These are phyloP conservation scores for Lochmaea capreae DNA, from an alignment of 2,888 invertebrate species.

Conservation along the genomic window DNA sequence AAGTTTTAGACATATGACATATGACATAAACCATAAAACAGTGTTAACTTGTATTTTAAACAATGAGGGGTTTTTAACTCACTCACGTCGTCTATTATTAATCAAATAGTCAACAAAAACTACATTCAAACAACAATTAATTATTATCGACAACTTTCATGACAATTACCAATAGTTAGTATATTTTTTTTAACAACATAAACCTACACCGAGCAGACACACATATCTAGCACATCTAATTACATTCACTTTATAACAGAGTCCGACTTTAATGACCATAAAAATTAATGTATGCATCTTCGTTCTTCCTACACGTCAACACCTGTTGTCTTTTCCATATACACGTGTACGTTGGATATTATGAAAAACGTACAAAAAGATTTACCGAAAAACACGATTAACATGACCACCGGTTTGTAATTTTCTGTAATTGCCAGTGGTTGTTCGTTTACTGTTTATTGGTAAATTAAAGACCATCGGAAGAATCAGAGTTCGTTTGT, in stretches of 20 bases:
- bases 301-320: slow-evolving; percentile 33
- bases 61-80: no score
- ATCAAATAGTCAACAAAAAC: no score
- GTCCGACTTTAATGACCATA: slow-evolving; percentile 36
- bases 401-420: slow-evolving; percentile 41
- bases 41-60: no score
- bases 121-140: no score
- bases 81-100: no score
- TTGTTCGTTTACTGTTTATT: slow-evolving; percentile 3
- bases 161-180: slow-evolving; percentile 1
- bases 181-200: background rate
- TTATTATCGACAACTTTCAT: slow-evolving; percentile 3
- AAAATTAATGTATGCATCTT: slow-evolving; percentile 31
- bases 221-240: slow-evolving; percentile 38
- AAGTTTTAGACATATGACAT: no score
- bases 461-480: background rate
- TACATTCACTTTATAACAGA: slow-evolving; percentile 38
- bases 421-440: slow-evolving; percentile 21
- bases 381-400: slow-evolving; percentile 40
- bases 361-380: slow-evolving; percentile 39
- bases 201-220: slow-evolving; percentile 30
- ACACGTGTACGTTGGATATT: slow-evolving; percentile 15
- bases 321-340: slow-evolving; percentile 18
- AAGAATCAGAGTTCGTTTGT: background rate
- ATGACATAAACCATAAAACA: no score